phyloP scores from a whole-genome alignment of 2,797 vertebrate genomes.

The Xenentodon cancila region DNA sequence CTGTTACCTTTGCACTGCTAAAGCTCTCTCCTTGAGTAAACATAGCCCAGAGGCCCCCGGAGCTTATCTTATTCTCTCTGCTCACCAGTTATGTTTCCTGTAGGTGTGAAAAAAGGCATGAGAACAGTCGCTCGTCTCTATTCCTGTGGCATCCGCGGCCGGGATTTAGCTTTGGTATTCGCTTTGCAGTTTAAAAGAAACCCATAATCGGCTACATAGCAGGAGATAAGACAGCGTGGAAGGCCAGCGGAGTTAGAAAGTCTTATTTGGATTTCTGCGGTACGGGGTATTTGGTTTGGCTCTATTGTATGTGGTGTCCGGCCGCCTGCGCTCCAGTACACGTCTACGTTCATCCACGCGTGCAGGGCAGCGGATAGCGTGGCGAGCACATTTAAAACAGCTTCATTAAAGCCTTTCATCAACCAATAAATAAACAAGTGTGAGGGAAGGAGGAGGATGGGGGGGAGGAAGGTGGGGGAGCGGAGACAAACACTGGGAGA shows the following conservation, averaged over 20 bases:
- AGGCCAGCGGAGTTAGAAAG: constrained; percentile 58
- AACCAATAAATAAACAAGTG: constrained; percentile 46
- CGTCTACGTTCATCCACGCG: constrained; percentile 65
- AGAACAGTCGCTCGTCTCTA: constrained; percentile 71
- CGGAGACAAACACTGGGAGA: constrained; percentile 11
- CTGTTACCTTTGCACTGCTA: constrained; percentile 36
- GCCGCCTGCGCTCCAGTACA: constrained; percentile 61
- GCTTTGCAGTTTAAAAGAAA: constrained; percentile 54
- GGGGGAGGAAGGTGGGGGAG: neutral
- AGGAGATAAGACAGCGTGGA: constrained; percentile 53
- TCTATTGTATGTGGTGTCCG: constrained; percentile 18
- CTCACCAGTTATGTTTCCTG: constrained; percentile 52
- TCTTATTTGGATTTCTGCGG: constrained; percentile 74
- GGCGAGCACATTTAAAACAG: constrained; percentile 54
- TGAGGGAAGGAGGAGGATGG: neutral
- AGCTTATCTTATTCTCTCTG: constrained; percentile 52
- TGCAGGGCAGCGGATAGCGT: constrained; percentile 62
- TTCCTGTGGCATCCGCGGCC: constrained; percentile 61
- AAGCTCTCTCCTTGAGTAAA: constrained; percentile 70
- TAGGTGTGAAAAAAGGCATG: constrained; percentile 66
- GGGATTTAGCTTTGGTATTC: constrained; percentile 71
- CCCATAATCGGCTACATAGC: constrained; percentile 40
- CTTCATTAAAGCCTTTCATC: constrained; percentile 50
- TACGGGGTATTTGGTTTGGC: constrained; percentile 72
- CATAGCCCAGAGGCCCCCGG: constrained; percentile 49